These are phyloP conservation scores for Hydrotaea cyrtoneurina DNA, from an alignment of 2,888 invertebrate species.

Conservation along the genomic window DNA sequence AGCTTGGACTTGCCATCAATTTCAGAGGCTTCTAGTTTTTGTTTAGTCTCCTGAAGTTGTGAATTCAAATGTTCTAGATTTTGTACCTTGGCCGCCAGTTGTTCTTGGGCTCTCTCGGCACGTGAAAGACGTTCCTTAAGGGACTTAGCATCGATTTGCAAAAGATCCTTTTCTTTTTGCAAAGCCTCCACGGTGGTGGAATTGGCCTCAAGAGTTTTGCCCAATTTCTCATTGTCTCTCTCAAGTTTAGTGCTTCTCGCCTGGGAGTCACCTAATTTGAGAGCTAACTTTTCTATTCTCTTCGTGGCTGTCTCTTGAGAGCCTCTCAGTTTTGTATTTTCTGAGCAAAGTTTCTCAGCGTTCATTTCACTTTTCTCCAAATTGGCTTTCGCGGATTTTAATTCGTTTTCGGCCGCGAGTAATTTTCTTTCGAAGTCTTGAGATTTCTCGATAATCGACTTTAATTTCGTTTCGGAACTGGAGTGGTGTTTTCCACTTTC, in stretches of 20 bases:
- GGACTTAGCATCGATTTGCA: constrained; percentile 68
- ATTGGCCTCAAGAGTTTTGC: constrained; percentile 60
- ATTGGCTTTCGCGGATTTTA: constrained; percentile 67
- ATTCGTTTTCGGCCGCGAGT: constrained; percentile 65
- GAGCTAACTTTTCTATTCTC: constrained; percentile 72
- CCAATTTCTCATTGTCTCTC: constrained; percentile 70
- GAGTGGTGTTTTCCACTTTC: constrained; percentile 58
- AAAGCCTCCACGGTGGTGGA: constrained; percentile 60
- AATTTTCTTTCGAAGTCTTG: constrained; percentile 68
- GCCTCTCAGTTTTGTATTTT: constrained; percentile 70
- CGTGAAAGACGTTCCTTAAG: constrained; percentile 69
- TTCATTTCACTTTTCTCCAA: constrained; percentile 62
- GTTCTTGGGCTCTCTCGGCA: constrained; percentile 69
- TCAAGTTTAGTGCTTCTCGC: constrained; percentile 70
- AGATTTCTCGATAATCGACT: constrained; percentile 66
- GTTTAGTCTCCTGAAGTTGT: constrained; percentile 66
- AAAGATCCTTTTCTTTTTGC: constrained; percentile 68
- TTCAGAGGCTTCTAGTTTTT: constrained; percentile 69
- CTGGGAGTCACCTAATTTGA: constrained; percentile 72
- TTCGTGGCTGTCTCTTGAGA: constrained; percentile 66
- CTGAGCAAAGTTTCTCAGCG: constrained; percentile 61
- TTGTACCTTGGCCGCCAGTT: constrained; percentile 68
- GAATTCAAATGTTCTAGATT: constrained; percentile 66
- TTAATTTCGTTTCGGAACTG: constrained; percentile 65
- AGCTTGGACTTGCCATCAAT: constrained; percentile 69